A percentile compares a stretch with the other conserved stretches of the same genome.
Evolutionary conservation across 2,888 invertebrate genomes (phyloP).

Genomic region (Dryomyza anilis): DNA sequence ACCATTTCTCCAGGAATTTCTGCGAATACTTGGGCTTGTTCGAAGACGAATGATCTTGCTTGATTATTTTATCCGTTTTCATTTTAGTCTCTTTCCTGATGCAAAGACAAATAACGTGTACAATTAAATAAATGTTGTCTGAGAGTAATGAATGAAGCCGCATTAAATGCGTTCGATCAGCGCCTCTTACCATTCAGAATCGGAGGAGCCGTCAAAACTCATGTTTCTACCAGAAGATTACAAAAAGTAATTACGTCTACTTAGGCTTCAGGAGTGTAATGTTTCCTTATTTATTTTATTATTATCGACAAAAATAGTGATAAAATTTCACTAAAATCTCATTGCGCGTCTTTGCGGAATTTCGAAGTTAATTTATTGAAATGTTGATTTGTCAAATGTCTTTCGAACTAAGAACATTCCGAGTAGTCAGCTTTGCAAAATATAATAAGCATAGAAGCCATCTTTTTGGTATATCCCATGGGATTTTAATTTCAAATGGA

Average conservation of each 20-base stretch:
- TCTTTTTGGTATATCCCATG: no score
- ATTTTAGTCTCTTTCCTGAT: conserved; percentile 52
- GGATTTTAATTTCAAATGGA: no score
- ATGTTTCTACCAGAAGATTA: conserved; percentile 33
- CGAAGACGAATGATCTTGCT: conserved; percentile 33
- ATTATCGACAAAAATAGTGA: no score
- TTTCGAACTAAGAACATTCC: no score
- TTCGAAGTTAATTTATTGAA: conserved; percentile 1
- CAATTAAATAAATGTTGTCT: no score
- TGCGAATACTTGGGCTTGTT: conserved; percentile 51
- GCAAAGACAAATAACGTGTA: conserved; percentile 15
- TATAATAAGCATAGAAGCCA: no score
- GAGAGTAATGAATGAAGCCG: no score
- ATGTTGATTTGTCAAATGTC: conserved; percentile 19
- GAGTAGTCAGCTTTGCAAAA: no score
- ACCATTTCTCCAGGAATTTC: conserved; percentile 56
- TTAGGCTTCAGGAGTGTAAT: no score
- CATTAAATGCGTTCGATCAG: no score
- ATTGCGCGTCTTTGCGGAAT: conserved; percentile 14
- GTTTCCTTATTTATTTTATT: no score
- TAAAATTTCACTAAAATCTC: background rate
- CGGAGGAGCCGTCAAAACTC: conserved; percentile 54
- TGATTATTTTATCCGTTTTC: conserved; percentile 41
- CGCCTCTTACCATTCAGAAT: conserved; percentile 54
- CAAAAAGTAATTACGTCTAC: background rate